These are phyloP conservation scores for Oconnorella tubifera DNA, from an alignment of 2,888 invertebrate species.

Conservation along the genomic window DNA sequence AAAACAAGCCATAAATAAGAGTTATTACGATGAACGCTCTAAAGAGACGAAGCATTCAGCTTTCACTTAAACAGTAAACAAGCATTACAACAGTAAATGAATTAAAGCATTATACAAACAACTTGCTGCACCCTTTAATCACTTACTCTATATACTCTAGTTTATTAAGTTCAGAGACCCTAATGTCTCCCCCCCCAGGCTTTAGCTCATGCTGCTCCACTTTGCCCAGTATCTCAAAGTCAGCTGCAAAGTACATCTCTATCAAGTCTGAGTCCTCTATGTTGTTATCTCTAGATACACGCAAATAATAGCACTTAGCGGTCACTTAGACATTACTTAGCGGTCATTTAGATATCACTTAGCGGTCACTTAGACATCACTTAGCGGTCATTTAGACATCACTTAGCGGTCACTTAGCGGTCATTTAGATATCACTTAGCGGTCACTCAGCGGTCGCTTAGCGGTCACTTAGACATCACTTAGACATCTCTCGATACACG, in stretches of 20 bases:
- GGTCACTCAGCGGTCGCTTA: too few species aligned
- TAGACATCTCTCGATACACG: too few species aligned
- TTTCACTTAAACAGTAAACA: neutral
- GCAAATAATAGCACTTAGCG: too few species aligned
- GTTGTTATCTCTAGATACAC: constrained; percentile 11
- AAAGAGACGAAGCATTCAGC: neutral
- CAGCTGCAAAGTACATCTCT: constrained; percentile 16
- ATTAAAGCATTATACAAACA: neutral
- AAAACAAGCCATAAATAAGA: too few species aligned
- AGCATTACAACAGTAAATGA: neutral
- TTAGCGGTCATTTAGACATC: too few species aligned
- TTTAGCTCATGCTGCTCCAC: constrained; percentile 14
- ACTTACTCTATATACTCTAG: constrained; percentile 10
- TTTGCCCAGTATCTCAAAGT: constrained; percentile 10
- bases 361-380: too few species aligned
- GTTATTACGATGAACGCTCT: neutral
- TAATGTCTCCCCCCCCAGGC: constrained; percentile 10
- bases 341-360: too few species aligned
- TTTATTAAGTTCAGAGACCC: constrained; percentile 9
- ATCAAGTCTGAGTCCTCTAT: constrained; percentile 6
- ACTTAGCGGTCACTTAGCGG: too few species aligned
- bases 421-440: too few species aligned
- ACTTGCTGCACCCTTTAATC: too few species aligned
- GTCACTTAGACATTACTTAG: too few species aligned
- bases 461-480: too few species aligned